phyloP scores from a whole-genome alignment of 2,888 invertebrate species.

The Rotaria sp. region DNA sequence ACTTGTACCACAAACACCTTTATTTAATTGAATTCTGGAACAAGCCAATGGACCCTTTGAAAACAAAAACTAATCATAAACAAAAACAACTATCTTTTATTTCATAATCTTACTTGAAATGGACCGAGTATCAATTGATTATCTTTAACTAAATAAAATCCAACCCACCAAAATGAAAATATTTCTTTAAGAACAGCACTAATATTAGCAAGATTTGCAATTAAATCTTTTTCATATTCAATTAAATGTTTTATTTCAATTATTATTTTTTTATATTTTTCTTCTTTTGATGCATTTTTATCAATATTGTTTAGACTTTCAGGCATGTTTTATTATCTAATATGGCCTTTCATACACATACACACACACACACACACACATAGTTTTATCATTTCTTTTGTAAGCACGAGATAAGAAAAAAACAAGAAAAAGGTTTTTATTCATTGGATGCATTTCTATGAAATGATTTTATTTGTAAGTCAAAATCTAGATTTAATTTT shows the following conservation, averaged over 20 bases:
- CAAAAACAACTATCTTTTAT: background rate
- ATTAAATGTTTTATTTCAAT: constrained; percentile 34
- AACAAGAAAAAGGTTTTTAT: background rate
- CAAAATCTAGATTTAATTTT: background rate
- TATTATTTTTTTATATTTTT: constrained; percentile 33
- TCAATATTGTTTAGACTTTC: background rate
- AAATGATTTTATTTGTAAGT: background rate
- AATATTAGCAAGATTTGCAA: constrained; percentile 39
- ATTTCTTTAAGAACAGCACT: constrained; percentile 38
- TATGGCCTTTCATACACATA: background rate
- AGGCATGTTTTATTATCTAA: constrained; percentile 1
- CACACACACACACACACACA: background rate
- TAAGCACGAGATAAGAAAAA: too few species aligned
- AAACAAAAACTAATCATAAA: background rate
- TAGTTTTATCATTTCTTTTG: background rate
- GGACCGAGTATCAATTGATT: constrained; percentile 36
- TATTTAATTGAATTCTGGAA: constrained; percentile 33
- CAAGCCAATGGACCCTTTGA: constrained; percentile 39
- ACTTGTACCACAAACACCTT: constrained; percentile 39
- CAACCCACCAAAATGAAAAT: constrained; percentile 40
- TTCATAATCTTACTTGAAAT: constrained; percentile 33
- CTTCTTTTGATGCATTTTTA: constrained; percentile 19
- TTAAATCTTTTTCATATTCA: constrained; percentile 38
- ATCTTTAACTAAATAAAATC: constrained; percentile 39
- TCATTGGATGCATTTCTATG: background rate